Percentiles rank a stretch among this genome's conserved stretches.
Evolutionary conservation across 2,888 invertebrate species (phyloP).

Genomic region (Dryobotodes eremita): DNA sequence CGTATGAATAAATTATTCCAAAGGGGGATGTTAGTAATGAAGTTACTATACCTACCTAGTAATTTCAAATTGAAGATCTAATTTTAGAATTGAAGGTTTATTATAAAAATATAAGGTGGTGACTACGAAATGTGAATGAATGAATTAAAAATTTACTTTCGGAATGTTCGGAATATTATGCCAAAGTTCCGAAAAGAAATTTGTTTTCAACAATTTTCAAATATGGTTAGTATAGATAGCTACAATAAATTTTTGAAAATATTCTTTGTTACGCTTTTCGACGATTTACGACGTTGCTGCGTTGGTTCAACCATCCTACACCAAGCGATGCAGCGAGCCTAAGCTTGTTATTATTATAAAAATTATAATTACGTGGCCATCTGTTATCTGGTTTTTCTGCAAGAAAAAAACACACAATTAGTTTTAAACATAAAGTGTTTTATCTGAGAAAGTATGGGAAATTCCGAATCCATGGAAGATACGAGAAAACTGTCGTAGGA

Average conservation of each 20-base stretch:
- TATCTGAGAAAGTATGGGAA: background rate
- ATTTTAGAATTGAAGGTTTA: background rate
- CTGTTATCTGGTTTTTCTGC: background rate
- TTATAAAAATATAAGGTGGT: background rate
- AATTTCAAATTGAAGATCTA: background rate
- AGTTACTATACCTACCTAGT: background rate
- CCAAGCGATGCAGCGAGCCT: background rate
- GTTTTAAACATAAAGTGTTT: background rate
- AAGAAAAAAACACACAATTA: background rate
- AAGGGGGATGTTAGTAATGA: background rate
- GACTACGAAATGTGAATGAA: background rate
- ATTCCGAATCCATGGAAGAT: background rate
- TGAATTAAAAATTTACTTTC: too few species aligned
- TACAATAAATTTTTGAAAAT: background rate
- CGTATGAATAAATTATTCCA: background rate
- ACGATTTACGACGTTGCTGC: background rate
- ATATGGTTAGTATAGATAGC: background rate
- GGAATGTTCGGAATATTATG: too few species aligned
- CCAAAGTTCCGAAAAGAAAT: background rate
- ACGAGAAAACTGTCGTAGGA: background rate
- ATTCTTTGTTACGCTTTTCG: background rate
- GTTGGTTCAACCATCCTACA: background rate
- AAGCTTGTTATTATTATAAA: too few species aligned
- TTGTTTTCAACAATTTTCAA: background rate
- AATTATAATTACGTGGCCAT: slow-evolving; percentile 14